Conservation (phyloP, 2,888 invertebrate genomes). For the Eristalis pertinax region DNA sequence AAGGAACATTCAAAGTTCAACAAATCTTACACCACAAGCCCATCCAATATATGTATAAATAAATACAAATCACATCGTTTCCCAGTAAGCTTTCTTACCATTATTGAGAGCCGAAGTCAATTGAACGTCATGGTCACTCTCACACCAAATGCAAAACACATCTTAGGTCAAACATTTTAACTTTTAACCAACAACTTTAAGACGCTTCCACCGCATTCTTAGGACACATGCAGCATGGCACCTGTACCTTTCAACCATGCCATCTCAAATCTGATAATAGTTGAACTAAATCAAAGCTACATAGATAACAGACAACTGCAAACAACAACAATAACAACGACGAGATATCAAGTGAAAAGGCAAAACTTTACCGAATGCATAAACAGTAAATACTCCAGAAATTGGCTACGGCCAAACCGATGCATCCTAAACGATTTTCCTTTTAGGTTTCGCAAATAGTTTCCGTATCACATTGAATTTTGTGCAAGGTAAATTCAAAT, state of each 20-base stretch:
- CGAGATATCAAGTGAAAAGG: conserved; percentile 50
- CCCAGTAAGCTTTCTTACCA: conserved; percentile 4
- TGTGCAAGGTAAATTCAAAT: conserved; percentile 64
- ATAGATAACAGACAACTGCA: conserved; percentile 24
- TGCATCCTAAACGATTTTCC: conserved; percentile 61
- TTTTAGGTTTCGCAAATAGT: conserved; percentile 60
- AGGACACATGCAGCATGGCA: conserved; percentile 1
- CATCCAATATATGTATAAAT: conserved; percentile 1
- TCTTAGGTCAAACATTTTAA: conserved; percentile 54
- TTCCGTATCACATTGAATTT: conserved; percentile 68
- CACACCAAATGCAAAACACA: conserved; percentile 13
- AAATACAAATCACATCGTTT: background rate
- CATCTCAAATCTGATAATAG: conserved; percentile 5
- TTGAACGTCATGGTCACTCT: background rate
- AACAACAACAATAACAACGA: conserved; percentile 31
- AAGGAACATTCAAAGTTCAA: conserved; percentile 4
- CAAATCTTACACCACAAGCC: conserved; percentile 33
- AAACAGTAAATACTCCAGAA: conserved; percentile 58
- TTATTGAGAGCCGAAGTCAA: background rate
- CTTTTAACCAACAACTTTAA: conserved; percentile 35
- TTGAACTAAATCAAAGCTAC: conserved; percentile 35
- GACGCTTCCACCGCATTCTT: conserved; percentile 12
- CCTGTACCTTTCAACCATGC: background rate
- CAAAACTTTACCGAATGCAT: conserved; percentile 60
- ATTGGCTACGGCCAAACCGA: conserved; percentile 52